phyloP scores from a whole-genome alignment of 1,140 invertebrate species.

The Drosophila bipectinata region DNA sequence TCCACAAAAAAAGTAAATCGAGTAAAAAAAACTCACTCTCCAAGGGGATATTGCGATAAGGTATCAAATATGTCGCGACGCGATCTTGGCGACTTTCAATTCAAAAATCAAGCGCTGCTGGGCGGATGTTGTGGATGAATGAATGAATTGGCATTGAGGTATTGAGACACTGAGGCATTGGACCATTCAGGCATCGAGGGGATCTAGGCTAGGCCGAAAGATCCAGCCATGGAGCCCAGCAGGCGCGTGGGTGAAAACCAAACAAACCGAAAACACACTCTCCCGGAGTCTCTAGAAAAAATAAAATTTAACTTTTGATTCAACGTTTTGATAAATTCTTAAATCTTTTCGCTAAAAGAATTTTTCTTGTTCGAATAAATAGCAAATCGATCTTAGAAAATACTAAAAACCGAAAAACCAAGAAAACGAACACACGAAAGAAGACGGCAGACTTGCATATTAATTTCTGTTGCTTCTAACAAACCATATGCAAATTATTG shows the following conservation, averaged over 20 bases:
- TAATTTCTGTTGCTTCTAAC: slow-evolving; percentile 49
- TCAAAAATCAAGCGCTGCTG: slow-evolving; percentile 26
- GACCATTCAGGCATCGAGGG: slow-evolving; percentile 4
- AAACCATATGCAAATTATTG: slow-evolving; percentile 70
- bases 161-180: slow-evolving; percentile 35
- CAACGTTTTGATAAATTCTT: background rate
- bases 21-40: slow-evolving; percentile 5
- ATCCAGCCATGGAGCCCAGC: background rate
- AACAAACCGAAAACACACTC: background rate
- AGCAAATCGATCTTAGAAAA: slow-evolving; percentile 3
- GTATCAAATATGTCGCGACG: slow-evolving; percentile 47
- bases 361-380: background rate
- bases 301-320: slow-evolving; percentile 1
- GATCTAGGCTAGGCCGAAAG: slow-evolving; percentile 28
- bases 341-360: background rate
- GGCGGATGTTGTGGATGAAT: slow-evolving; percentile 52
- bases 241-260: slow-evolving; percentile 31
- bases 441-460: slow-evolving; percentile 69
- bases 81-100: slow-evolving; percentile 47
- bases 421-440: slow-evolving; percentile 19
- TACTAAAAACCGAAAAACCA: slow-evolving; percentile 1
- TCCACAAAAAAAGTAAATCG: background rate
- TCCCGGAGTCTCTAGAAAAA: background rate
- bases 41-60: slow-evolving; percentile 36
- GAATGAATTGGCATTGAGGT: slow-evolving; percentile 31